Conservation (phyloP, 2,797 vertebrate species). For the Crypturellus tataupa region DNA sequence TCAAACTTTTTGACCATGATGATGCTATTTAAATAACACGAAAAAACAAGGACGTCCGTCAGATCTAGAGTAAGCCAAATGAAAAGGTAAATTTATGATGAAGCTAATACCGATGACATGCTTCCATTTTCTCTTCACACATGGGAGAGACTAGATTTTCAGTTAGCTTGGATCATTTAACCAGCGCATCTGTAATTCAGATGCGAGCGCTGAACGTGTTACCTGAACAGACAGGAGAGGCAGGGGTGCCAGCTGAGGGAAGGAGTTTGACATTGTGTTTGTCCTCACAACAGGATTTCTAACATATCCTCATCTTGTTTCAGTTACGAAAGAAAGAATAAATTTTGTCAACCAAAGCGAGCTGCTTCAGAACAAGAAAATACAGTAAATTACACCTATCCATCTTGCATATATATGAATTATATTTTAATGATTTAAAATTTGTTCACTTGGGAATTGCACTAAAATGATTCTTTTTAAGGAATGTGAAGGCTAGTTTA, state of each 20-base stretch:
- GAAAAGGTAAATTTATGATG: not conserved
- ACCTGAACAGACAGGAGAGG: not conserved
- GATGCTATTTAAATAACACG: not conserved
- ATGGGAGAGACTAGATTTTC: conserved; percentile 31
- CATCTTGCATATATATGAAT: not conserved
- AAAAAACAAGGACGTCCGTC: not conserved
- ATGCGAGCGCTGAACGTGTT: not conserved
- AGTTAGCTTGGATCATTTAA: conserved; percentile 14
- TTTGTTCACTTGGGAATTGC: not conserved
- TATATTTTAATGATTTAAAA: not conserved
- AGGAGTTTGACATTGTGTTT: not conserved
- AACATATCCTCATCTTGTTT: not conserved
- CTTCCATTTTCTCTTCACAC: conserved; percentile 37
- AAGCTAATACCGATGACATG: not conserved
- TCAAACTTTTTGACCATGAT: not conserved
- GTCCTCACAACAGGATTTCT: not conserved
- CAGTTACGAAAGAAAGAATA: not conserved
- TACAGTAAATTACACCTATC: not conserved
- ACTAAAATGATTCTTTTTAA: not conserved
- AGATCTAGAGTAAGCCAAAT: not conserved
- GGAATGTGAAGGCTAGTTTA: not conserved
- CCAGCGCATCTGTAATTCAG: not conserved
- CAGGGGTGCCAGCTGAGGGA: fast-evolving
- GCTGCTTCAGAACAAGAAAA: not conserved
- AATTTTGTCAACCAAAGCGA: not conserved